Conservation (phyloP, 1,140 invertebrate species). For the Drosophila saltans region DNA sequence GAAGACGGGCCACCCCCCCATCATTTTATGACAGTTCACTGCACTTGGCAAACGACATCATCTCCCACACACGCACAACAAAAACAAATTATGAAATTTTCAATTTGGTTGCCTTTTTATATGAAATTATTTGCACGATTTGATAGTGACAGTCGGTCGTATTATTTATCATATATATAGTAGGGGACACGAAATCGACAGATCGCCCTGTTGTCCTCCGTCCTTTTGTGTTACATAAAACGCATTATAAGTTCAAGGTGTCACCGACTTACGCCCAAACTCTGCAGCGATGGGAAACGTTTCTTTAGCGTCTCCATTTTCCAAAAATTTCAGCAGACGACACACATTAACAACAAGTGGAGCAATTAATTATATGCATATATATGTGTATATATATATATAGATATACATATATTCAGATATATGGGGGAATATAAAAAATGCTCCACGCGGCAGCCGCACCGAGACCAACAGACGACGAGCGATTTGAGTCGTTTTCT, state of each 20-base stretch:
- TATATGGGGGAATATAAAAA: not conserved
- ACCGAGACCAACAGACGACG: slow-evolving; percentile 54
- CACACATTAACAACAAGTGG: too few relatives aligned
- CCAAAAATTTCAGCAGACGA: slow-evolving; percentile 1
- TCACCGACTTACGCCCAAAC: slow-evolving; percentile 81
- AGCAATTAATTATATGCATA: slow-evolving; percentile 13
- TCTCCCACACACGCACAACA: slow-evolving; percentile 34
- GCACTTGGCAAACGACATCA: slow-evolving; percentile 27
- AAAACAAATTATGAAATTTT: slow-evolving; percentile 47
- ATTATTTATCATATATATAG: slow-evolving; percentile 31
- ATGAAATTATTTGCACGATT: slow-evolving; percentile 36
- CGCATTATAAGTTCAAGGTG: slow-evolving; percentile 24
- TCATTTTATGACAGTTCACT: slow-evolving; percentile 41
- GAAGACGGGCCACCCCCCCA: not conserved
- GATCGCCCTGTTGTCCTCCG: not conserved
- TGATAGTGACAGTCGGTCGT: slow-evolving; percentile 1
- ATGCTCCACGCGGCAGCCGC: slow-evolving; percentile 49
- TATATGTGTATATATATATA: slow-evolving; percentile 46
- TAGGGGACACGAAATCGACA: slow-evolving; percentile 29
- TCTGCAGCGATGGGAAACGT: slow-evolving; percentile 82
- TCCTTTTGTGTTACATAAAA: slow-evolving; percentile 58
- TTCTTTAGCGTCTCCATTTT: slow-evolving; percentile 81
- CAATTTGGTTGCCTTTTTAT: not conserved
- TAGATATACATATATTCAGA: slow-evolving; percentile 26
- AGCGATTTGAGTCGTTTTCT: slow-evolving; percentile 78